Evolutionary conservation across 1,140 invertebrate genomes (phyloP).

Genomic region (Stegodyphus mimosarum): DNA sequence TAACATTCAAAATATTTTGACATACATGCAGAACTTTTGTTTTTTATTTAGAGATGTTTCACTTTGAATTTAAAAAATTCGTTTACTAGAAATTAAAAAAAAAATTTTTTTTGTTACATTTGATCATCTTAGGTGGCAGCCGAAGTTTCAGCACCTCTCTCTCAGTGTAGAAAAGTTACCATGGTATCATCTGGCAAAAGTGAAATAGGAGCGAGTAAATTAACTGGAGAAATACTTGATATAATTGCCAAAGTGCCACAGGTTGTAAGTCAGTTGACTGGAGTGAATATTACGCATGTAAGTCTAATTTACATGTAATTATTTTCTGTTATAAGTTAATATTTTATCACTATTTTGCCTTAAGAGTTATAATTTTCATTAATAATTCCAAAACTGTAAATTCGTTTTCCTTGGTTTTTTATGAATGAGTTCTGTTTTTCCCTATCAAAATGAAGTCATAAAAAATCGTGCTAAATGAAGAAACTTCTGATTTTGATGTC

Average conservation of each 20-base stretch:
- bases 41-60: too few species aligned
- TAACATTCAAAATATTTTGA: too few species aligned
- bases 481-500: background rate
- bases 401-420: background rate
- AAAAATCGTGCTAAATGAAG: background rate
- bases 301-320: background rate
- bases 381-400: background rate
- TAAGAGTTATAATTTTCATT: background rate
- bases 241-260: slow-evolving; percentile 92
- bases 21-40: too few species aligned
- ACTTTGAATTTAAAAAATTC: too few species aligned
- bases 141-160: slow-evolving; percentile 93
- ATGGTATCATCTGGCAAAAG: slow-evolving; percentile 95
- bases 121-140: slow-evolving; percentile 81
- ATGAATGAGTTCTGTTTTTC: background rate
- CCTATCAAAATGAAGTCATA: background rate
- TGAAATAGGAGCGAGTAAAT: slow-evolving; percentile 89
- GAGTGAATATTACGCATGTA: slow-evolving; percentile 67
- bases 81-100: background rate
- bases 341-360: background rate
- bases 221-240: slow-evolving; percentile 91
- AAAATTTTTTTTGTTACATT: background rate
- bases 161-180: slow-evolving; percentile 91
- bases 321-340: background rate
- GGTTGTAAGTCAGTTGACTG: slow-evolving; percentile 89